Evolutionary conservation across 2,888 invertebrate species (phyloP).

Genomic region (Amiota mariae): DNA sequence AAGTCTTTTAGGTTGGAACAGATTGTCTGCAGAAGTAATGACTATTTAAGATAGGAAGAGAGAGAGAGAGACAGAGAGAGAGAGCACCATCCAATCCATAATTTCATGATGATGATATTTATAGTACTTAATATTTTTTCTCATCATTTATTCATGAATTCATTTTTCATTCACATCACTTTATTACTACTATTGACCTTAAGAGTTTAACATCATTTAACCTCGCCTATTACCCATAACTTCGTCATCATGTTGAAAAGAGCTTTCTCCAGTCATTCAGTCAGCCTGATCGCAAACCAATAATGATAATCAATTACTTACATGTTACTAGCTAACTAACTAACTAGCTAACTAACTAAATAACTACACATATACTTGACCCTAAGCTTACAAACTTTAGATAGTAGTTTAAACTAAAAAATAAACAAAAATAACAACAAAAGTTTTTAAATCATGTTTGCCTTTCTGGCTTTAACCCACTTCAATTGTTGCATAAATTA

Average conservation of each 20-base stretch:
- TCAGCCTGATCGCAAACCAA: neutral
- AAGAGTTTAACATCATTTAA: neutral
- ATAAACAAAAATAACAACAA: neutral
- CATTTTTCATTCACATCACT: neutral
- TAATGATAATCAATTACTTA: slow-evolving; percentile 13
- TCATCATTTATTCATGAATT: slow-evolving; percentile 14
- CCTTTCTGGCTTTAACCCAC: slow-evolving; percentile 23
- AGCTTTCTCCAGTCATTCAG: slow-evolving; percentile 14
- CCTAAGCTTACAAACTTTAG: neutral
- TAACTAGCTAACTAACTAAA: neutral
- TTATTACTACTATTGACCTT: neutral
- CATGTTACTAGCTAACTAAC: slow-evolving; percentile 16
- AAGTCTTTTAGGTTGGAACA: too few relatives aligned
- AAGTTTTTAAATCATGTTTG: neutral
- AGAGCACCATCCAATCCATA: too few relatives aligned
- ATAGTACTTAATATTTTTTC: slow-evolving; percentile 1
- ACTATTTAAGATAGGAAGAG: too few relatives aligned
- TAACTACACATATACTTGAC: neutral
- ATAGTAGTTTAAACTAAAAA: neutral
- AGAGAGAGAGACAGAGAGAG: too few relatives aligned
- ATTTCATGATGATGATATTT: too few relatives aligned
- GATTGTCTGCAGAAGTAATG: too few relatives aligned
- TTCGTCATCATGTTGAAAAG: neutral
- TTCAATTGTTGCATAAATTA: slow-evolving; percentile 31
- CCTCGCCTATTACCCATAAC: slow-evolving; percentile 10